Base-by-base conservation (phyloP, 2,888 invertebrate genomes). In the Nezara viridula region DNA sequence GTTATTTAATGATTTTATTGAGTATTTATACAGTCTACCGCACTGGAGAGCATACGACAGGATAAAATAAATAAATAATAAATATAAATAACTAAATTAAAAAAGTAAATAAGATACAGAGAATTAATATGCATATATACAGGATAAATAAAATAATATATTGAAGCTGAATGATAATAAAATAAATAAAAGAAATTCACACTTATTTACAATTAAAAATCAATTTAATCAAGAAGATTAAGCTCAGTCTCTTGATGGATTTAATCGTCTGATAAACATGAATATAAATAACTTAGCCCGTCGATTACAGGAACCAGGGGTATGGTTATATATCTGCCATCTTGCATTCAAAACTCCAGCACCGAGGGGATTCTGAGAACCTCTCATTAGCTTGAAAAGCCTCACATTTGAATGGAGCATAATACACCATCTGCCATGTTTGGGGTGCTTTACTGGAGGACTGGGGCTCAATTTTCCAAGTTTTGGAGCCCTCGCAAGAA, bases 351-450 rank as follows among this genome's bases (percentile, higher is more conserved):
- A 73, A 73, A 16, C 66, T 37, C 19, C 66, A 7, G 66, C 19
- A 1, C 16, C 16, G 16, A 0, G 37, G 7, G 37, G 5, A 1
- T 21, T 10, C 66, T 73, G 66, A 37, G 66, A 60, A 60, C 19
- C 32, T 73, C 66, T 73, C 66, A 73, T 73, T 73, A 37, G 1
- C 32, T 37, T 73, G 66, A 73, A 37, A 37, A 37, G 37, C 19
- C 66, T 37, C 19, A 19, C 66, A 73, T 73, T 37, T 73, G 66
- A 73, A 73, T 32, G 37, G 32, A 73, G 21, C 66, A 37, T 32
- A 73, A 73, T 73, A 73, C 66, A 73, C 32, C 66, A 73, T 37
- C 37, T 73, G 19, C 37, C 60, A 60, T 60, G 60, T 37, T 37
- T 37, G 32, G 32, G 21, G 14, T 37, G 32, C 66, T 37, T 37